Evolutionary conservation across 2,797 vertebrate species (phyloP).

Genomic region (Sebastes alutus): DNA sequence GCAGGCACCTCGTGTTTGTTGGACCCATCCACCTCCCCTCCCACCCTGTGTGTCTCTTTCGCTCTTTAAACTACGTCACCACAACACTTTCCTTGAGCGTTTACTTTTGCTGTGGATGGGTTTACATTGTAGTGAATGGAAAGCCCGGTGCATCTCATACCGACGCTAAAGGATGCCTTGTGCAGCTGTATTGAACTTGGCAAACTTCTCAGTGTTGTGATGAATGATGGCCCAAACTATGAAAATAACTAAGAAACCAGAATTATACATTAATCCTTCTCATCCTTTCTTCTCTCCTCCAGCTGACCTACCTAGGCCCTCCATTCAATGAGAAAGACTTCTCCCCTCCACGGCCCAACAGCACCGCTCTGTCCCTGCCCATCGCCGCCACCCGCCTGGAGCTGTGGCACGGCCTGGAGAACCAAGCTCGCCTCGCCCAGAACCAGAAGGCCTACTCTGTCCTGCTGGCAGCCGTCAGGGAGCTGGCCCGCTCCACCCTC

Average conservation of each 20-base stretch:
- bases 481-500: conserved; percentile 88
- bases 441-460: conserved; percentile 96
- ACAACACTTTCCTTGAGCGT: no score
- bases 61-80: no score
- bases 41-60: no score
- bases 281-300: conserved; percentile 34
- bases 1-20: neutral
- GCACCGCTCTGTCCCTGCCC: conserved; percentile 88
- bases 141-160: no score
- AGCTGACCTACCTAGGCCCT: conserved; percentile 95
- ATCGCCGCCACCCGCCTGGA: conserved; percentile 94
- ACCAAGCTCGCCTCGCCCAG: conserved; percentile 92
- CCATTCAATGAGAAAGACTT: conserved; percentile 98
- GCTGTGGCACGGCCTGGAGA: conserved; percentile 93
- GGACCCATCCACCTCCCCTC: no score
- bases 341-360: conserved; percentile 91
- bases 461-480: conserved; percentile 89
- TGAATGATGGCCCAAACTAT: neutral
- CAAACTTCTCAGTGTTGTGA: neutral
- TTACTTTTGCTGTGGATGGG: no score
- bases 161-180: no score
- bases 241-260: neutral
- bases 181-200: neutral
- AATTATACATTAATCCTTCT: neutral
- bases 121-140: no score